Evolutionary conservation across 2,888 invertebrate genomes (phyloP).

Genomic region (Gortyna flavago): DNA sequence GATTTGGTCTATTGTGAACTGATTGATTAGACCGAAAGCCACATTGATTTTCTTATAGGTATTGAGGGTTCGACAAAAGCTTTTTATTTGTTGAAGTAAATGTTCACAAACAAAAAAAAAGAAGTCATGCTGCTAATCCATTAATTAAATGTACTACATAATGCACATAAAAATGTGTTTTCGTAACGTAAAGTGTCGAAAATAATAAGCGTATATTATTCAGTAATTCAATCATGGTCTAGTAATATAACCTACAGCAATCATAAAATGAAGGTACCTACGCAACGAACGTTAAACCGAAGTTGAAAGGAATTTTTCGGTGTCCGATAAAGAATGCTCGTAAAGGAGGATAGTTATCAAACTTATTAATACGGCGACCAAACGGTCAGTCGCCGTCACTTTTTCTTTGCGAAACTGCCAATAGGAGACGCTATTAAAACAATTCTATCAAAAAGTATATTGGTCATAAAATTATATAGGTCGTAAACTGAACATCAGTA

Average conservation of each 20-base stretch:
- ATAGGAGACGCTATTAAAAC: conserved; percentile 65
- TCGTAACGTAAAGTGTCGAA: background rate
- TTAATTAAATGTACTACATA: background rate
- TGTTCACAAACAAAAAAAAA: background rate
- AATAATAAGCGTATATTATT: background rate
- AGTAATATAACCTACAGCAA: conserved; percentile 1
- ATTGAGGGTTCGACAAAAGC: background rate
- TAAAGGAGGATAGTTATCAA: conserved; percentile 57
- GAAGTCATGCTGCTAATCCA: background rate
- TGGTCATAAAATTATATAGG: conserved; percentile 66
- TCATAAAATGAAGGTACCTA: conserved; percentile 8
- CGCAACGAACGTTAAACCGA: conserved; percentile 21
- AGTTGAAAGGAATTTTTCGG: conserved; percentile 48
- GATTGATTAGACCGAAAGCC: background rate
- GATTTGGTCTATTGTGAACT: background rate
- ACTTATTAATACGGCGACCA: conserved; percentile 51
- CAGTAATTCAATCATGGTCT: background rate
- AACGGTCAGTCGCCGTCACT: conserved; percentile 40
- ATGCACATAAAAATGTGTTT: background rate
- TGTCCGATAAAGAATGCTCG: conserved; percentile 45
- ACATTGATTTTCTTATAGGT: background rate
- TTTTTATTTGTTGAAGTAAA: background rate
- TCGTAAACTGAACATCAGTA: conserved; percentile 65
- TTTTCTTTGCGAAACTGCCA: conserved; percentile 58
- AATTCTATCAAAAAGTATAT: conserved; percentile 69